These are phyloP conservation scores for Orgyia antiqua DNA, from an alignment of 2,888 invertebrate species.

Conservation along the genomic window DNA sequence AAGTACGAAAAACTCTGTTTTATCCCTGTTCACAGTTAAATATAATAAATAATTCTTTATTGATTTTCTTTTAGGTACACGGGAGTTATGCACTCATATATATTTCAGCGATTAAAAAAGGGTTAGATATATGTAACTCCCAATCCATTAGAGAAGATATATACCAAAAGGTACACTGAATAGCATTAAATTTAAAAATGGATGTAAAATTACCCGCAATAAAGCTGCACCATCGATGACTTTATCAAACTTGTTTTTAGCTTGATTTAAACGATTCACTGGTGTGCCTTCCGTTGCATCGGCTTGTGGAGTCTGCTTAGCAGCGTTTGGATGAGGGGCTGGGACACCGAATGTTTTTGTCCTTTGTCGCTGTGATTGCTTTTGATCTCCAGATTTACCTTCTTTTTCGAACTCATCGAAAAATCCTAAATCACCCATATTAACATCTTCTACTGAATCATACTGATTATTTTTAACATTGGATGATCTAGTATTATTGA, in stretches of 20 bases:
- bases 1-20: no score
- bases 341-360: neutral
- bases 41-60: no score
- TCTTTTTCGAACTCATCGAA: conserved; percentile 42
- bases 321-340: neutral
- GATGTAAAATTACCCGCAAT: conserved; percentile 53
- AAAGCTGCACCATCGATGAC: conserved; percentile 57
- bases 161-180: no score
- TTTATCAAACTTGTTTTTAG: conserved; percentile 46
- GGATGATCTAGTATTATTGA: neutral
- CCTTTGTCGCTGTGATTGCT: neutral
- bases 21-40: no score
- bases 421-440: conserved; percentile 44
- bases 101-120: no score
- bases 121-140: no score
- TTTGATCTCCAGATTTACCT: conserved; percentile 9
- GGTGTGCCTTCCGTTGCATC: conserved; percentile 1
- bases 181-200: no score
- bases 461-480: conserved; percentile 7
- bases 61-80: neutral
- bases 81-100: no score
- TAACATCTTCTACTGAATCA: conserved; percentile 38
- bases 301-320: neutral
- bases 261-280: conserved; percentile 19
- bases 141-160: no score